Base-by-base conservation (phyloP, 2,113 vertebrate species). In the Ceyx cyanopectus region DNA sequence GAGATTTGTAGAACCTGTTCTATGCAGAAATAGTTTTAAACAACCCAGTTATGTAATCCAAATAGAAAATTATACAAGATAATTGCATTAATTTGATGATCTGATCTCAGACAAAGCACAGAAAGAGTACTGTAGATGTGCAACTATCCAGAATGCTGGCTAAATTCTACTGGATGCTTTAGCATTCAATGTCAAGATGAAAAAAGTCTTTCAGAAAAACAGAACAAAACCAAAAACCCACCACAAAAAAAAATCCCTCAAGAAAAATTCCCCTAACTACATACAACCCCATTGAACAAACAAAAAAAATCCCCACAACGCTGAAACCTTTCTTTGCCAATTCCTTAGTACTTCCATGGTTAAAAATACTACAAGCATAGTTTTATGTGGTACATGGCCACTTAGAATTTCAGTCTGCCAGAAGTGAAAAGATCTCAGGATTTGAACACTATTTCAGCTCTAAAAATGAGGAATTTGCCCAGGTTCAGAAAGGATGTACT, bases 381-480 rank as follows among this genome's bases (percentile, higher is more conserved):
- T 45, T 23, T 56, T 43, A 34, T 16, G 12, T 61, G 9, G 19
- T 45, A 50, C 30, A 61, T 76, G 45, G 21, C 14, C 48, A 46
- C 24, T 23, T 66, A 32, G 67, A 86, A 81, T 70, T 90, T 57
- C n/a, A 74, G 18, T 70, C 51, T 80, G 58, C 40, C 24, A 92
- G 70, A 84, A 75, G 9, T 34, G 22, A 88, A 89, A 90, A 69
- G 70, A 79, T 29, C 37, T 93, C 70, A 91, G 82, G 60, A 58
- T 51, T 1, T 90, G 37, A 92, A 89, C 51, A 70, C 3, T 0
- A 77, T 85, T 85, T 95, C n/a, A 78, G 13, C 81, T 78, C 68
- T 88, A 86, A 90, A 87, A 90, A 67, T 60, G 93, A 81, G n/a
- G 11, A 78, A 58, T 53, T 80, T 56, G 60, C 43, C 18, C 5